phyloP scores from a whole-genome alignment of 2,113 vertebrate species.

The Acinonyx jubatus region DNA sequence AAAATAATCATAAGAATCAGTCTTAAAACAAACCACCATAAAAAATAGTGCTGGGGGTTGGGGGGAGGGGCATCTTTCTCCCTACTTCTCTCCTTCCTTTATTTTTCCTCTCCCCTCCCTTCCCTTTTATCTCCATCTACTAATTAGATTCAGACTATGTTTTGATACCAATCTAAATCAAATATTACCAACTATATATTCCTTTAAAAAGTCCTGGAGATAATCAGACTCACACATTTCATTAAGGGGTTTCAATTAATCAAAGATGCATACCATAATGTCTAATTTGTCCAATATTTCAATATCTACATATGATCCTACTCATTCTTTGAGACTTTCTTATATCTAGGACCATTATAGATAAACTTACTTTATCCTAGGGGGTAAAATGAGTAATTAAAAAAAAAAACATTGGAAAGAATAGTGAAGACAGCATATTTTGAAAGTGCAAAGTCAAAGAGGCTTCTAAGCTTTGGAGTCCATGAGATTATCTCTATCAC shows the following conservation, averaged over 20 bases:
- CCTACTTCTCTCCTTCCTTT: not conserved
- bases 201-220: not conserved
- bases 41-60: rapidly evolving
- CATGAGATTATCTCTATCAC: not conserved
- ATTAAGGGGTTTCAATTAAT: not conserved
- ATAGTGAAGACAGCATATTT: not conserved
- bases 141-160: not conserved
- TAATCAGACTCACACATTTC: not conserved
- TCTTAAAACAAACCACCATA: not conserved
- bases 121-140: not conserved
- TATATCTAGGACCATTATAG: not conserved
- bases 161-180: not conserved
- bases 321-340: not conserved
- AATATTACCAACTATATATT: not conserved
- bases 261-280: not conserved
- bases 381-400: not conserved
- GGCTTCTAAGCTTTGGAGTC: not conserved
- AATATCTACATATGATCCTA: not conserved
- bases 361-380: not conserved
- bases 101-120: too few species aligned
- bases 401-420: not conserved
- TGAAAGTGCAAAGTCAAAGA: not conserved
- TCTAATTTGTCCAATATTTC: not conserved
- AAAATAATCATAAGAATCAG: not conserved
- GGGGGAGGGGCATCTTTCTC: not conserved